A percentile compares a stretch with the other conserved stretches of the same genome.
These are phyloP conservation scores for Danaus plexippus DNA, from an alignment of 1,140 invertebrate genomes.

Conservation along the genomic window DNA sequence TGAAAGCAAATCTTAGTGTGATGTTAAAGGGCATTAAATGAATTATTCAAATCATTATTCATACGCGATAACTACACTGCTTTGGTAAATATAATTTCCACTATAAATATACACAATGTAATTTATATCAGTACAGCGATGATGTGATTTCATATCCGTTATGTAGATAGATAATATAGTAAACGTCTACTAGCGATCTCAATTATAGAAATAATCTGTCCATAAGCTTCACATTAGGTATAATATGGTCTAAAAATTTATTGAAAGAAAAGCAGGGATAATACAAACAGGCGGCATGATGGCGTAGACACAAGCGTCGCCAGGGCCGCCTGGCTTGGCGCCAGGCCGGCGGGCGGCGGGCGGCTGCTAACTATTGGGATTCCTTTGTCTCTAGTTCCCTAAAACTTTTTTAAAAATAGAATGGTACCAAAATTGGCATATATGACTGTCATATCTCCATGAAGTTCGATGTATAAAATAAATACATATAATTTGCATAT, in stretches of 20 bases:
- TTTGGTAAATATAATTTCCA: too few relatives aligned
- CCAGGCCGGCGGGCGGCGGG: conserved; percentile 67
- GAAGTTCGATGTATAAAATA: conserved; percentile 7
- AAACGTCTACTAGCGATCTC: too few relatives aligned
- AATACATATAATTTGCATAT: conserved; percentile 9
- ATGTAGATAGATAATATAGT: too few relatives aligned
- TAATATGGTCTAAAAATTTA: conserved; percentile 6
- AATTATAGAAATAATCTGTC: too few relatives aligned
- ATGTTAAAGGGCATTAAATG: too few relatives aligned
- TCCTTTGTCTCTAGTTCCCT: conserved; percentile 60
- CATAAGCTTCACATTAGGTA: background rate
- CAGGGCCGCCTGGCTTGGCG: conserved; percentile 67
- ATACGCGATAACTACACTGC: too few relatives aligned
- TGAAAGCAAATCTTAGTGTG: too few relatives aligned
- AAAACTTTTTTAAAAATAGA: conserved; percentile 1
- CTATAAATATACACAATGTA: too few relatives aligned
- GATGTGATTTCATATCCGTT: too few relatives aligned
- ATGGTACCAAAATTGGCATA: background rate
- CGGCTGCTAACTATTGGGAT: conserved; percentile 47
- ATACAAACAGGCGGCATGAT: conserved; percentile 51
- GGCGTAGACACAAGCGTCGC: conserved; percentile 58
- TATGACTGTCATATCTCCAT: background rate
- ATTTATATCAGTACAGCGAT: too few relatives aligned
- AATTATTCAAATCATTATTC: too few relatives aligned
- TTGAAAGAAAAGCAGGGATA: conserved; percentile 20